Evolutionary conservation across 2,113 vertebrate genomes (phyloP).

Genomic region (Diadophis punctatus): DNA sequence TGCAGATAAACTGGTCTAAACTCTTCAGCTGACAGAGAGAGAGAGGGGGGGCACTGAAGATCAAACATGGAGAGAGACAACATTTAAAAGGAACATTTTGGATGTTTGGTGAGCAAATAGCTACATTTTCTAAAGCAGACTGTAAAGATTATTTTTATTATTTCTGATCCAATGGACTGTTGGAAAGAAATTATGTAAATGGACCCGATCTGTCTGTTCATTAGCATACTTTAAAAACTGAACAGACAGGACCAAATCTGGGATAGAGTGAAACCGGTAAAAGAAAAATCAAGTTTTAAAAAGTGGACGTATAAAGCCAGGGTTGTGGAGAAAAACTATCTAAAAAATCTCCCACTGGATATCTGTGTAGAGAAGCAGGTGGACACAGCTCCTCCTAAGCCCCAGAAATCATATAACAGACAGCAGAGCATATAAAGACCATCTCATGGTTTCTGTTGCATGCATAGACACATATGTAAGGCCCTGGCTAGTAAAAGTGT

Average conservation of each 20-base stretch:
- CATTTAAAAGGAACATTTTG: background rate
- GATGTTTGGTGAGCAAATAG: accelerated
- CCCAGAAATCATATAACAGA: background rate
- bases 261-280: background rate
- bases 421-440: background rate
- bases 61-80: background rate
- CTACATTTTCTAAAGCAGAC: accelerated
- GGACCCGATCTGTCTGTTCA: background rate
- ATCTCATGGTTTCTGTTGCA: background rate
- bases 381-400: background rate
- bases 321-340: background rate
- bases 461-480: background rate
- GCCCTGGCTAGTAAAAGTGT: background rate
- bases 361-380: background rate
- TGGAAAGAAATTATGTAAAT: background rate
- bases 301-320: background rate
- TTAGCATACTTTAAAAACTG: background rate
- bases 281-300: background rate
- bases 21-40: slow-evolving; percentile 83
- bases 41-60: background rate
- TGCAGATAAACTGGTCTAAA: slow-evolving; percentile 89
- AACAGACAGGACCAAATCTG: background rate
- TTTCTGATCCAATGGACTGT: background rate
- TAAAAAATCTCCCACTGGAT: background rate
- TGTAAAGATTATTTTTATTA: background rate